These are phyloP conservation scores for Cosmopolites sordidus DNA, from an alignment of 2,888 invertebrate species.

Conservation along the genomic window DNA sequence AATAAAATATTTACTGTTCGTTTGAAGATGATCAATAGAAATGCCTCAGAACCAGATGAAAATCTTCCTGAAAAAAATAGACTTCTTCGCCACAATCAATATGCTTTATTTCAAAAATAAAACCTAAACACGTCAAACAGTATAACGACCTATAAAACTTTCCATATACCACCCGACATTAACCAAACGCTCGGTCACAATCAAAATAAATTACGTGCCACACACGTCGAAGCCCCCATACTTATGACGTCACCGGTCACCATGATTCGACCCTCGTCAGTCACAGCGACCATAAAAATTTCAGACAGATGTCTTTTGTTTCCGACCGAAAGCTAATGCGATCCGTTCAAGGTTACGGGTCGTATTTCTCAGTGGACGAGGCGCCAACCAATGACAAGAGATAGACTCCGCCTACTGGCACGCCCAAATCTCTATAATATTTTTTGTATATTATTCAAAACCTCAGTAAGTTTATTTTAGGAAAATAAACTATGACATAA, in stretches of 20 bases:
- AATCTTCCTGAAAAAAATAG: too few relatives aligned
- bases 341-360: conserved; percentile 29
- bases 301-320: conserved; percentile 28
- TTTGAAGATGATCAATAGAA: too few relatives aligned
- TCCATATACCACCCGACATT: neutral
- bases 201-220: conserved; percentile 3
- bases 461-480: conserved; percentile 6
- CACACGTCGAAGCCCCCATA: conserved; percentile 16
- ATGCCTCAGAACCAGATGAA: too few relatives aligned
- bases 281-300: conserved; percentile 24
- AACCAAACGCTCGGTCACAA: neutral
- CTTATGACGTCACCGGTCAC: conserved; percentile 22
- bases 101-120: too few relatives aligned
- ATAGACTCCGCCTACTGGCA: conserved; percentile 21
- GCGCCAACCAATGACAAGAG: conserved; percentile 22
- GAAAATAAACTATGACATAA: neutral
- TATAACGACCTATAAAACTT: too few relatives aligned
- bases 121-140: too few relatives aligned
- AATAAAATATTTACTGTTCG: too few relatives aligned
- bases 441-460: conserved; percentile 3
- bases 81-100: too few relatives aligned
- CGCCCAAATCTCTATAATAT: conserved; percentile 13
- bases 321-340: conserved; percentile 17
- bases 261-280: conserved; percentile 25
- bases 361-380: conserved; percentile 18